Conservation (phyloP, 2,888 invertebrate genomes). For the Deroplatys truncata region DNA sequence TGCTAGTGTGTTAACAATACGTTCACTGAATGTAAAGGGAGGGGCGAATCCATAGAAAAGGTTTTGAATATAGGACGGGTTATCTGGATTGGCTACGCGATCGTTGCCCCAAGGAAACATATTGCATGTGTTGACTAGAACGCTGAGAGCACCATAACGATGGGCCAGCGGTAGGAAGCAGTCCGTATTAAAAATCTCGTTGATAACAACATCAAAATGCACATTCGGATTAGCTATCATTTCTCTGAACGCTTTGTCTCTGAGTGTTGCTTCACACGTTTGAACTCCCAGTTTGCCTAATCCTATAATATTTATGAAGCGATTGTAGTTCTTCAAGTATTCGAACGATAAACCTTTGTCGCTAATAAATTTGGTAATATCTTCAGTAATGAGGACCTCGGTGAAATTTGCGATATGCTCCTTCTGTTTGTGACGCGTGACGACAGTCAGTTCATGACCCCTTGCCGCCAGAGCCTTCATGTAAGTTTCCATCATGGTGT, state of each 20-base stretch:
- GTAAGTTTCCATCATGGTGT: background rate
- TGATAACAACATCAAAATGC: background rate
- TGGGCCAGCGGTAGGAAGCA: background rate
- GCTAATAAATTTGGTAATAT: background rate
- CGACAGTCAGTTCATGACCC: background rate
- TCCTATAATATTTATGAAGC: background rate
- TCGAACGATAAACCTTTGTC: background rate
- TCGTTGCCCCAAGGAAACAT: background rate
- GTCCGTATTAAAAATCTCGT: background rate
- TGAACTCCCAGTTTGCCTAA: background rate
- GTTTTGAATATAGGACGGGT: background rate
- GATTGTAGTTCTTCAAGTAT: background rate
- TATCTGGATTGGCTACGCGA: conserved; percentile 2
- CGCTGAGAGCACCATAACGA: background rate
- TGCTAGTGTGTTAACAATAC: background rate
- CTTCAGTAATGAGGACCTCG: background rate
- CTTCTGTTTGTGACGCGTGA: background rate
- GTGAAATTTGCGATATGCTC: background rate
- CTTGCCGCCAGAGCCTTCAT: background rate
- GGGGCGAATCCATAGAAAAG: background rate
- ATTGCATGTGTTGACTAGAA: background rate
- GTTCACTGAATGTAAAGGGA: background rate
- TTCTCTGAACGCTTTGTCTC: background rate
- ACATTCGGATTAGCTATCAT: background rate
- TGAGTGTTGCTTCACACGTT: background rate